A percentile compares a stretch with the other conserved stretches of the same genome.
These are phyloP conservation scores for Gymnoscopelus braueri DNA, from an alignment of 2,797 vertebrate genomes.

Conservation along the genomic window DNA sequence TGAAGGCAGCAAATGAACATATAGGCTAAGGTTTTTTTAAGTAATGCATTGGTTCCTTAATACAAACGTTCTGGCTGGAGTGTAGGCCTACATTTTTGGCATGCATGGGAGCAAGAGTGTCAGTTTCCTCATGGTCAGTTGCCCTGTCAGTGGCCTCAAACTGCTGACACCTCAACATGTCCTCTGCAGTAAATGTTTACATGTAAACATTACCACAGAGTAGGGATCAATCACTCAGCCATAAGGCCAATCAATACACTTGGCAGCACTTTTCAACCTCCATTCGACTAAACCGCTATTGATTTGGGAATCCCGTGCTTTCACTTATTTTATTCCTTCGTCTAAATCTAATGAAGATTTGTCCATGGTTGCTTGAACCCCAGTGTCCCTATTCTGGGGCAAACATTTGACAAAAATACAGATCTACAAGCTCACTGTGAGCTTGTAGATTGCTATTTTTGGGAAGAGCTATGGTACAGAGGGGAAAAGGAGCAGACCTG, in stretches of 20 bases:
- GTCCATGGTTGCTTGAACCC: too few species aligned
- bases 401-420: too few species aligned
- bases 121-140: not conserved
- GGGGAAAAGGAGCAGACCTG: too few species aligned
- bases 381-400: not conserved
- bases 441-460: too few species aligned
- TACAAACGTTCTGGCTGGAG: not conserved
- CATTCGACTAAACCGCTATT: conserved; percentile 19
- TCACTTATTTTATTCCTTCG: conserved; percentile 5
- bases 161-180: conserved; percentile 49
- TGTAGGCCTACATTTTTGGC: not conserved
- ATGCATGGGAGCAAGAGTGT: not conserved
- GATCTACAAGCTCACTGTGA: too few species aligned
- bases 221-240: conserved; percentile 50
- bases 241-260: conserved; percentile 40
- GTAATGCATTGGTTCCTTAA: too few species aligned
- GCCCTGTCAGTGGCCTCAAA: conserved; percentile 36
- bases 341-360: not conserved
- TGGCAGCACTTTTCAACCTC: conserved; percentile 30
- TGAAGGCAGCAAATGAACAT: conserved; percentile 23
- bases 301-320: not conserved
- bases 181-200: conserved; percentile 56
- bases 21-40: not conserved
- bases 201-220: conserved; percentile 51
- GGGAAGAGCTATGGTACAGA: too few species aligned